phyloP scores from a whole-genome alignment of 2,888 invertebrate species.

The Lepeophtheirus nordmannii region DNA sequence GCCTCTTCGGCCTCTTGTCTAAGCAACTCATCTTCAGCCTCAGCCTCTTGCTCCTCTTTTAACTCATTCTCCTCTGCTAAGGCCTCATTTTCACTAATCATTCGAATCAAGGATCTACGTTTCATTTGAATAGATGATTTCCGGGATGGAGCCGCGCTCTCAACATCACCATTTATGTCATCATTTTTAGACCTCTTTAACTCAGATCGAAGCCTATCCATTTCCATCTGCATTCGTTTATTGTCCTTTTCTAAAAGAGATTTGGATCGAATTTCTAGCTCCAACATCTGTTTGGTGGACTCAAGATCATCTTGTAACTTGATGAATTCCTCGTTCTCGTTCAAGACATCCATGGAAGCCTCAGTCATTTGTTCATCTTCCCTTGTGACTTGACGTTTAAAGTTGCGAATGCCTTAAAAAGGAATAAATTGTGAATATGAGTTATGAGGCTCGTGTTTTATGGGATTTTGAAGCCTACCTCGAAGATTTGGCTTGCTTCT shows the following conservation, averaged over 20 bases:
- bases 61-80: not conserved
- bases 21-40: slow-evolving; percentile 14
- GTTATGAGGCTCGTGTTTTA: not conserved
- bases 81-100: slow-evolving; percentile 15
- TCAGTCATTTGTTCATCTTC: slow-evolving; percentile 39
- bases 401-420: slow-evolving; percentile 50
- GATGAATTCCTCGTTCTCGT: slow-evolving; percentile 80
- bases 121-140: slow-evolving; percentile 13
- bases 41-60: not conserved
- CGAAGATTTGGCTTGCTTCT: slow-evolving; percentile 67
- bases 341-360: slow-evolving; percentile 39
- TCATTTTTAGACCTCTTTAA: slow-evolving; percentile 6
- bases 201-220: slow-evolving; percentile 39
- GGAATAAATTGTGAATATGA: not conserved
- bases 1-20: slow-evolving; percentile 28
- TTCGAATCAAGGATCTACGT: slow-evolving; percentile 12
- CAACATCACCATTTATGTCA: not conserved
- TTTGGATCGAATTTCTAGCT: slow-evolving; percentile 63
- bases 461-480: slow-evolving; percentile 37
- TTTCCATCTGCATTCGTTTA: slow-evolving; percentile 56
- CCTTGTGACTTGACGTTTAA: slow-evolving; percentile 72
- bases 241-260: slow-evolving; percentile 70
- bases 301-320: slow-evolving; percentile 75
- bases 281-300: slow-evolving; percentile 76
- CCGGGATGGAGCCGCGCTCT: not conserved